A percentile compares a stretch with the other conserved stretches of the same genome.
phyloP scores from a whole-genome alignment of 53 echinoderm and acorn worm genomes.

The Holothuria scabra region DNA sequence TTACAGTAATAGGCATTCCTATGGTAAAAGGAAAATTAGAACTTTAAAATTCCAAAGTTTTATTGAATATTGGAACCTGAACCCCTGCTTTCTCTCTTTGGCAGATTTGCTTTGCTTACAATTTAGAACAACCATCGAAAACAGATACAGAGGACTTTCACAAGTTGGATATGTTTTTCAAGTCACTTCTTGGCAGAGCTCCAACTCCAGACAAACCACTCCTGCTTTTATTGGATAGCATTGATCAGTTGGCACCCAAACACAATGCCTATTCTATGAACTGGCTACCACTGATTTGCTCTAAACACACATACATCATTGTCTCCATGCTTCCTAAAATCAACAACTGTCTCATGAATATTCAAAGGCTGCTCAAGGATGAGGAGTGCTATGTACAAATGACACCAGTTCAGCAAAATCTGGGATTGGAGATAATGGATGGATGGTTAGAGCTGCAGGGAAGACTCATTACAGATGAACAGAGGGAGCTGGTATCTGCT shows the following conservation, averaged over 20 bases:
- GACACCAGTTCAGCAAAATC: slow-evolving; percentile 66
- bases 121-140: slow-evolving; percentile 50
- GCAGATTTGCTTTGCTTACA: slow-evolving; percentile 86
- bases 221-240: slow-evolving; percentile 80
- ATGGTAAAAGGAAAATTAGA: no score
- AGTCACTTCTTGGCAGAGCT: slow-evolving; percentile 50
- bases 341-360: slow-evolving; percentile 69
- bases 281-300: slow-evolving; percentile 76
- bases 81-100: neutral
- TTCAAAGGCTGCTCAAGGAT: slow-evolving; percentile 60
- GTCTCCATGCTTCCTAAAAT: slow-evolving; percentile 81
- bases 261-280: slow-evolving; percentile 90
- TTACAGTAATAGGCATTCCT: no score
- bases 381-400: slow-evolving; percentile 71
- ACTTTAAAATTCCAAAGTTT: no score
- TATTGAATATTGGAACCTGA: no score
- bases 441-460: slow-evolving; percentile 66
- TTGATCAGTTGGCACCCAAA: slow-evolving; percentile 78
- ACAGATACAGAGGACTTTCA: slow-evolving; percentile 70
- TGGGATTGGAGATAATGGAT: slow-evolving; percentile 71
- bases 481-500: slow-evolving; percentile 53
- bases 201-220: slow-evolving; percentile 70
- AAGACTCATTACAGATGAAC: slow-evolving; percentile 64
- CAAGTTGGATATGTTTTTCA: slow-evolving; percentile 74
- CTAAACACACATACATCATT: slow-evolving; percentile 57